Evolutionary conservation across 2,797 vertebrate species (phyloP), one percentile per base, ranked within the genome.

Genomic region (Poliocrania exsul): DNA sequence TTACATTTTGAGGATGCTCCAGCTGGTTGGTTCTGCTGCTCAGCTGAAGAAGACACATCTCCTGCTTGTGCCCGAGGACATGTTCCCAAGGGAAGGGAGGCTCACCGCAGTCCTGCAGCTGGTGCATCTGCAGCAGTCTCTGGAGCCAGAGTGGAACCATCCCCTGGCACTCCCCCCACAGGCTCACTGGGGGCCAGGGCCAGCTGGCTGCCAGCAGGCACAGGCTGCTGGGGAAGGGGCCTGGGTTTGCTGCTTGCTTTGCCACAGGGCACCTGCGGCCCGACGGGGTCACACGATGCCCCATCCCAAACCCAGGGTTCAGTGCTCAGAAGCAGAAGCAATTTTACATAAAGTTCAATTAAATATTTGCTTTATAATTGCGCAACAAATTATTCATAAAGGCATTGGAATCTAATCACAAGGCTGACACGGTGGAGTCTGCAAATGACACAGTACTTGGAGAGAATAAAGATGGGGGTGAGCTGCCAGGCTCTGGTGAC

Each of bases 341-440:
- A 93, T 97, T 96, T 96, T 95, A 88, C 93, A 94, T 95, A 61
- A 97, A 96, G 96, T 95, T 96, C 94, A 97, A 97, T 97, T 96
- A 97, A 97, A 97, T 97, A 97, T 97, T 97, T 97, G 94, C 95
- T 96, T 97, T 97, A 91, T 97, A 97, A 97, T 97, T 96, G 96
- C 75, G 1, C 92, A 92, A 96, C 96, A 97, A 97, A 97, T 97
- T 97, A 97, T 97, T 97, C 97, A 97, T 97, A 96, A 97, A 96
- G 95, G 91, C 91, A 74, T 70, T 84, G 84, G 95, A 94, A 94
- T 95, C 94, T 95, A 94, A 96, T 95, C 96, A 93, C 81, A 78
- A 86, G 81, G 88, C 94, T 94, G 95, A 96, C 92, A 94, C 83
- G 2, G 4, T 16, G 33, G 84, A 95, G 95, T 80, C 94, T 95